Evolutionary conservation across 2,797 vertebrate genomes (phyloP).

Genomic region (Microctenopoma steveboyesi): DNA sequence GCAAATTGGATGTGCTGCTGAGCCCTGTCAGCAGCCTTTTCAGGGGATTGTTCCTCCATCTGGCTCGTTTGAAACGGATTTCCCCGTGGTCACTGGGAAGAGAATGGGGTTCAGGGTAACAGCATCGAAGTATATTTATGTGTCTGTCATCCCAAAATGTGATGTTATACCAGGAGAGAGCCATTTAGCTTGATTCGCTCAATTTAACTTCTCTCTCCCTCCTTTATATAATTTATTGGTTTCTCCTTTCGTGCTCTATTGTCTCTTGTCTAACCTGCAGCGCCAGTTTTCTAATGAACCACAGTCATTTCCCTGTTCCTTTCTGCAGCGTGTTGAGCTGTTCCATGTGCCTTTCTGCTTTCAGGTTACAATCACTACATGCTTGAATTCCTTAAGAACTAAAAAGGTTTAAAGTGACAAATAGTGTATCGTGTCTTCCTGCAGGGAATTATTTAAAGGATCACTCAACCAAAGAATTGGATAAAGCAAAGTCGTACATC

Average conservation of each 20-base stretch:
- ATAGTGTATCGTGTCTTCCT: not conserved
- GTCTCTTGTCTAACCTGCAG: conserved; percentile 8
- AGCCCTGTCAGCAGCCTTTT: conserved; percentile 52
- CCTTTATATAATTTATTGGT: not conserved
- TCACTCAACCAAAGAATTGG: not conserved
- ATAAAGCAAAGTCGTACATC: conserved; percentile 2
- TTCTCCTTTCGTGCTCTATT: not conserved
- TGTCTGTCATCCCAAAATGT: not conserved
- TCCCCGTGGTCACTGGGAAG: conserved; percentile 9
- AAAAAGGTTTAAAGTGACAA: not conserved
- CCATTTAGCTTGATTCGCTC: not conserved
- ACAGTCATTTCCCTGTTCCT: not conserved
- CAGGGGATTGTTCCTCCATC: conserved; percentile 51
- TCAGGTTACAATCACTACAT: not conserved
- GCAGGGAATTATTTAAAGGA: conserved; percentile 1
- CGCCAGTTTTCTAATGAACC: conserved; percentile 7
- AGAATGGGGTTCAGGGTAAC: conserved; percentile 15
- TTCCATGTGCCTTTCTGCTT: conserved; percentile 5
- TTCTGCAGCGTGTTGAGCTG: conserved; percentile 4
- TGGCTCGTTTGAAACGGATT: conserved; percentile 36
- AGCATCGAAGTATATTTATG: conserved; percentile 3
- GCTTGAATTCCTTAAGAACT: not conserved
- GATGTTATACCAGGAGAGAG: not conserved
- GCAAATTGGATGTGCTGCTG: conserved; percentile 48
- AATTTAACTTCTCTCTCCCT: not conserved